phyloP scores from a whole-genome alignment of 1,140 invertebrate genomes.

The Stegodyphus mimosarum region DNA sequence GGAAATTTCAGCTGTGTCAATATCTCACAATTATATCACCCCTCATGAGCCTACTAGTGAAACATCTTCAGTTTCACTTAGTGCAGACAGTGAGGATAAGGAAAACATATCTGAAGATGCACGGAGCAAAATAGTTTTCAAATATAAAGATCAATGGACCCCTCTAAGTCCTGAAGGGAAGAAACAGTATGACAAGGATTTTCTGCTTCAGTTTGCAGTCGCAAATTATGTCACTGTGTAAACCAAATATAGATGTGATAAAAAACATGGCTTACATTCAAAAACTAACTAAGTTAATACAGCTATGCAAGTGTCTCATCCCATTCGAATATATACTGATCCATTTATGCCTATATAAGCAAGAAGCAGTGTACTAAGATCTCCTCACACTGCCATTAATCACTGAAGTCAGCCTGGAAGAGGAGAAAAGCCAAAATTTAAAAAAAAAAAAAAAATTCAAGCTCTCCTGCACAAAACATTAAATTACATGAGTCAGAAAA shows the following conservation, averaged over 20 bases:
- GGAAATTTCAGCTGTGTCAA: neutral
- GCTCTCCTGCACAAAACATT: too few relatives aligned
- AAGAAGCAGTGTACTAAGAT: too few relatives aligned
- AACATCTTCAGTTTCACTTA: slow-evolving; percentile 32
- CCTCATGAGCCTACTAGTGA: slow-evolving; percentile 11
- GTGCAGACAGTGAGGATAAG: slow-evolving; percentile 50
- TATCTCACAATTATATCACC: slow-evolving; percentile 8
- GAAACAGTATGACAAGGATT: slow-evolving; percentile 80
- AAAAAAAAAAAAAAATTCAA: too few relatives aligned
- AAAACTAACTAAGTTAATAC: too few relatives aligned
- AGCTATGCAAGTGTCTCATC: too few relatives aligned
- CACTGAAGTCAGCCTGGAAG: too few relatives aligned
- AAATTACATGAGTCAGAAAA: too few relatives aligned
- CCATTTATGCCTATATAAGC: too few relatives aligned
- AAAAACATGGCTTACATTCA: slow-evolving; percentile 72
- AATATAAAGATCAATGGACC: slow-evolving; percentile 81
- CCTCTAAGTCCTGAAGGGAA: slow-evolving; percentile 84
- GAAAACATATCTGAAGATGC: slow-evolving; percentile 13
- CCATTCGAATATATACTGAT: too few relatives aligned
- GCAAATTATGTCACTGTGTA: slow-evolving; percentile 78
- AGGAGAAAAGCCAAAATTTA: too few relatives aligned
- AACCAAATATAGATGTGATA: slow-evolving; percentile 75
- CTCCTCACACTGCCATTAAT: too few relatives aligned
- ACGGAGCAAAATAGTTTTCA: slow-evolving; percentile 8
- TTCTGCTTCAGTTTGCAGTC: slow-evolving; percentile 80